These are phyloP conservation scores for Chesias legatella DNA, from an alignment of 2,888 invertebrate genomes.

Conservation along the genomic window DNA sequence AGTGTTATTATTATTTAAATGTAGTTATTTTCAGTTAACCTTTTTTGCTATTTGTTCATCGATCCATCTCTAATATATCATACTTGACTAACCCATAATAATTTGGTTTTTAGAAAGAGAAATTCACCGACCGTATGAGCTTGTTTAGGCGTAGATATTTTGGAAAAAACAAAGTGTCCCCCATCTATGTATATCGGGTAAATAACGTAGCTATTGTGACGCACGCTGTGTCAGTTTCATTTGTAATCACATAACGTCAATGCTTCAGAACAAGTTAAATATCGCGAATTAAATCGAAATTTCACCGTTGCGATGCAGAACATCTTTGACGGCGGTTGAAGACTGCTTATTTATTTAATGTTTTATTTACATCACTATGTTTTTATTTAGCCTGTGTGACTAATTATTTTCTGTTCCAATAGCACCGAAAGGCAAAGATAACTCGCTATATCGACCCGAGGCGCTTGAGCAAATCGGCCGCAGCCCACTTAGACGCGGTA, in stretches of 20 bases:
- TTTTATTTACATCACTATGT: slow-evolving; percentile 10
- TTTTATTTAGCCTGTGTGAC: slow-evolving; percentile 24
- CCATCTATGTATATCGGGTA: slow-evolving; percentile 68
- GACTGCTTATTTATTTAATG: slow-evolving; percentile 10
- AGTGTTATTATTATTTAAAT: too few species aligned
- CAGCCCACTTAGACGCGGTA: slow-evolving; percentile 72
- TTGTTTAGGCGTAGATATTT: slow-evolving; percentile 77
- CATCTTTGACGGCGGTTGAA: neutral
- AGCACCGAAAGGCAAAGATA: slow-evolving; percentile 77
- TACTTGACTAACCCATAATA: slow-evolving; percentile 46
- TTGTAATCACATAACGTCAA: too few species aligned
- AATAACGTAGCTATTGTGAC: slow-evolving; percentile 54
- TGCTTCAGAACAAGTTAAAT: too few species aligned
- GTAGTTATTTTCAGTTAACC: neutral
- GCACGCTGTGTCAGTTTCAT: slow-evolving; percentile 48
- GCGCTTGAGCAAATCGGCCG: slow-evolving; percentile 69
- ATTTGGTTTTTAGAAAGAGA: slow-evolving; percentile 74
- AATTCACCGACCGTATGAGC: slow-evolving; percentile 70
- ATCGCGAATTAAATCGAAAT: too few species aligned
- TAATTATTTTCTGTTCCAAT: slow-evolving; percentile 48
- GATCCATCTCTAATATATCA: slow-evolving; percentile 10
- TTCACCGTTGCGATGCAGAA: too few species aligned
- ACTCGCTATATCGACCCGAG: slow-evolving; percentile 74
- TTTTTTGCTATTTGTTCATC: slow-evolving; percentile 19
- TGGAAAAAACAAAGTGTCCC: slow-evolving; percentile 74